phyloP scores from a whole-genome alignment of 1,140 invertebrate genomes.

The Tigriopus japonicus region DNA sequence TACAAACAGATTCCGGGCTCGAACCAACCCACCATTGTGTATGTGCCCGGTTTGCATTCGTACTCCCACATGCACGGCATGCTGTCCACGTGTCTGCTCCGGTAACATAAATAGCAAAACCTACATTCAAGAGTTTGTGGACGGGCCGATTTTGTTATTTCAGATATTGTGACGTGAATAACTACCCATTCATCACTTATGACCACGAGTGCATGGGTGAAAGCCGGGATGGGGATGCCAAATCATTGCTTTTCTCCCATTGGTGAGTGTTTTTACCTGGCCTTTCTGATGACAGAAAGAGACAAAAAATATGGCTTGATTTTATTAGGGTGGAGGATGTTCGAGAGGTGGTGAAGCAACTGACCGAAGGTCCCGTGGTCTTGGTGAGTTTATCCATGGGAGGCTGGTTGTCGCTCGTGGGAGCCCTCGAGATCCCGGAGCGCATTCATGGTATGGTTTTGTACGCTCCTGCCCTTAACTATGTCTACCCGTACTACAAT shows the following conservation, averaged over 20 bases:
- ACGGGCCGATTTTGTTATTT: no score
- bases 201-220: slow-evolving; percentile 12
- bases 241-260: slow-evolving; percentile 4
- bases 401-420: slow-evolving; percentile 8
- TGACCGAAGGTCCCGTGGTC: slow-evolving; percentile 7
- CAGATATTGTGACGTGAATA: slow-evolving; percentile 9
- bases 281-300: no score
- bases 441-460: slow-evolving; percentile 8
- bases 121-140: no score
- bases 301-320: no score
- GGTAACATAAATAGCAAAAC: no score
- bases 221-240: background rate
- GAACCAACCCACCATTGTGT: slow-evolving; percentile 10
- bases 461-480: slow-evolving; percentile 9
- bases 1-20: slow-evolving; percentile 3
- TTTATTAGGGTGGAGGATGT: slow-evolving; percentile 4
- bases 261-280: background rate
- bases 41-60: slow-evolving; percentile 12
- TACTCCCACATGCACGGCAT: slow-evolving; percentile 10
- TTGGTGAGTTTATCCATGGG: slow-evolving; percentile 9
- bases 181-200: slow-evolving; percentile 6
- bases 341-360: background rate
- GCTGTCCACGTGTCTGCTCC: background rate
- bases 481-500: slow-evolving; percentile 12
- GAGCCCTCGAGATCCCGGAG: background rate